Evolutionary conservation across 2,113 vertebrate species (phyloP).

Genomic region (Odontophorus gujanensis): DNA sequence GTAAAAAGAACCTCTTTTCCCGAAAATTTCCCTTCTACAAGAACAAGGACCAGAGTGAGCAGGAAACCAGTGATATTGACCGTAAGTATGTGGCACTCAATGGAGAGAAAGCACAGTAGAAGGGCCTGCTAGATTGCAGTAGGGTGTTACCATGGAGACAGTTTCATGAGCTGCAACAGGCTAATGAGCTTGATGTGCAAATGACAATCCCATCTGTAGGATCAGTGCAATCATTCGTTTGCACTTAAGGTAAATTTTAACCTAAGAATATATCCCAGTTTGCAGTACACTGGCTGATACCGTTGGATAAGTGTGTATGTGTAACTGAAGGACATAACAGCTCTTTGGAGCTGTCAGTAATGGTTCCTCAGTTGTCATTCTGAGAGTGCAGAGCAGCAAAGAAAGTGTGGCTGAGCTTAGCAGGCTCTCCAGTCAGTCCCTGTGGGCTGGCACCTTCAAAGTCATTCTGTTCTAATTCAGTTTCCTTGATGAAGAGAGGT

Average conservation of each 20-base stretch:
- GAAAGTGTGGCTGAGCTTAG: not conserved
- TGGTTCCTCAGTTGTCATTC: not conserved
- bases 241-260: not conserved
- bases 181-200: not conserved
- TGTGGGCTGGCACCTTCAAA: not conserved
- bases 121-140: constrained; percentile 80
- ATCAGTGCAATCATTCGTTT: not conserved
- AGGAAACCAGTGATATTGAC: constrained; percentile 97
- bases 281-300: not conserved
- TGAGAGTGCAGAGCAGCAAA: not conserved
- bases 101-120: constrained; percentile 61
- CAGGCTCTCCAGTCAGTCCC: not conserved
- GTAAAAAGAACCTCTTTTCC: constrained; percentile 99
- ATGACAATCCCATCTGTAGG: not conserved
- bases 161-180: constrained; percentile 83
- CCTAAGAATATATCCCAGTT: not conserved
- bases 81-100: constrained; percentile 91
- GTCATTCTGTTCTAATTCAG: not conserved
- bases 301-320: not conserved
- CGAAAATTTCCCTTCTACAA: constrained; percentile 99
- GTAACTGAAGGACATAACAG: not conserved
- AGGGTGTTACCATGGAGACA: constrained; percentile 82
- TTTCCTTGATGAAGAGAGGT: not conserved
- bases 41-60: constrained; percentile 99
- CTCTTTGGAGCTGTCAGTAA: not conserved